These are phyloP conservation scores for Lordiphosa fenestrarum DNA, from an alignment of 2,888 invertebrate species.

Conservation along the genomic window DNA sequence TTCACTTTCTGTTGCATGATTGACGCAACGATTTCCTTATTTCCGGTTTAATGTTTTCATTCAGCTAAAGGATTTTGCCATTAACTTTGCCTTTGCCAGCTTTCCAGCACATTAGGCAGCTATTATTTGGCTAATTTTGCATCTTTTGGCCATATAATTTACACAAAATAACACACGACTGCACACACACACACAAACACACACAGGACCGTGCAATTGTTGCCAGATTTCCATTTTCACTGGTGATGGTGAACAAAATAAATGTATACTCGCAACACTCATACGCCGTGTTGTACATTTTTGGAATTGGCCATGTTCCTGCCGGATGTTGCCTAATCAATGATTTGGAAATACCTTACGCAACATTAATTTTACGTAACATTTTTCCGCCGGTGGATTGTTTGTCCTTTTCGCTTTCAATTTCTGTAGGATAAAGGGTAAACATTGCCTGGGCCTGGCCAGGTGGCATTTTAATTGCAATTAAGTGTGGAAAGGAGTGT, in stretches of 20 bases:
- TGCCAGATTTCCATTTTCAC: slow-evolving; percentile 37
- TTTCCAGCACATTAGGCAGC: slow-evolving; percentile 69
- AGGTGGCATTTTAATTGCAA: too few species aligned
- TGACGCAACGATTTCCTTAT: slow-evolving; percentile 32
- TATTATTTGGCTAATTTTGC: slow-evolving; percentile 75
- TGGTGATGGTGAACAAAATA: slow-evolving; percentile 1
- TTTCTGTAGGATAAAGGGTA: slow-evolving; percentile 1
- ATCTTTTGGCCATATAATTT: slow-evolving; percentile 72
- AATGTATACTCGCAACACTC: slow-evolving; percentile 59
- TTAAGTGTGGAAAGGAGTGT: too few species aligned
- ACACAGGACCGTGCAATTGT: slow-evolving; percentile 46
- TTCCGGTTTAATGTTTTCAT: slow-evolving; percentile 61
- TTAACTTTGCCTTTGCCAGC: slow-evolving; percentile 57
- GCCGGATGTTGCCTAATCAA: slow-evolving; percentile 52
- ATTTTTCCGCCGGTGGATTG: slow-evolving; percentile 7
- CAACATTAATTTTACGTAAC: slow-evolving; percentile 65
- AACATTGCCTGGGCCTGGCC: too few species aligned
- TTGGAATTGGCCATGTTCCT: slow-evolving; percentile 2
- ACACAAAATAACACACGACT: slow-evolving; percentile 73
- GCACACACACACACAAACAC: slow-evolving; percentile 45
- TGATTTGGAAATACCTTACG: slow-evolving; percentile 70
- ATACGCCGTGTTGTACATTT: slow-evolving; percentile 52
- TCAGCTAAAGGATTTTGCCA: slow-evolving; percentile 63
- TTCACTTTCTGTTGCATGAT: slow-evolving; percentile 24
- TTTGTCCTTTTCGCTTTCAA: slow-evolving; percentile 1